Evolutionary conservation across 2,888 invertebrate species (phyloP).

Genomic region (Aricia artaxerxes): DNA sequence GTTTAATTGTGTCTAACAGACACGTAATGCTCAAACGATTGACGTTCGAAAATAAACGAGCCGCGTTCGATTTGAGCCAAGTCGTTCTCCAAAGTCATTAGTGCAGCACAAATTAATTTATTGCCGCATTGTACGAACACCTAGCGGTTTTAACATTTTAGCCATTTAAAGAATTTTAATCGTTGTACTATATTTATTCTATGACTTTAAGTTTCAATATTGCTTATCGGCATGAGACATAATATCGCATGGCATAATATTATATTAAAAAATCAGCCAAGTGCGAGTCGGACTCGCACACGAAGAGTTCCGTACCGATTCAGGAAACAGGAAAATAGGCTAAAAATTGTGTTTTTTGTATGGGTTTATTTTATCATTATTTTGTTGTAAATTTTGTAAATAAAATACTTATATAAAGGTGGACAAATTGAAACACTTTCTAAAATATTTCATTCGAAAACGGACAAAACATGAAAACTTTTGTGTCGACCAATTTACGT

Average conservation of each 20-base stretch:
- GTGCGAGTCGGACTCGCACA: too few species aligned
- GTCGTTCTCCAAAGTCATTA: conserved; percentile 52
- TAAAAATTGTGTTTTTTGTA: too few species aligned
- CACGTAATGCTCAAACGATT: conserved; percentile 40
- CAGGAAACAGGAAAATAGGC: too few species aligned
- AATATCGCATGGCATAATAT: too few species aligned
- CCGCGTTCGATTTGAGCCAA: conserved; percentile 56
- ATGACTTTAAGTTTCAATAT: too few species aligned
- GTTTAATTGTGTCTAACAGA: conserved; percentile 28
- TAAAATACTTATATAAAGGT: neutral
- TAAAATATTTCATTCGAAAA: neutral
- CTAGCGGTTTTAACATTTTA: conserved; percentile 6
- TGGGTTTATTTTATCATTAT: too few species aligned
- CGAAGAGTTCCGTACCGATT: too few species aligned
- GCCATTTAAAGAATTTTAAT: neutral
- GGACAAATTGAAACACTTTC: neutral
- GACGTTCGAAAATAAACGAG: conserved; percentile 71
- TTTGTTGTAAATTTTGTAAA: neutral
- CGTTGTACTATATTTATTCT: neutral
- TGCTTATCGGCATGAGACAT: too few species aligned
- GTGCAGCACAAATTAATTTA: conserved; percentile 55
- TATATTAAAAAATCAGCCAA: too few species aligned
- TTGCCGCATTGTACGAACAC: conserved; percentile 41
- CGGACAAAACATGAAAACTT: neutral
- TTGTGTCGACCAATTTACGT: neutral